Evolutionary conservation across 1,140 invertebrate species (phyloP).

Genomic region (Lithobius niger): DNA sequence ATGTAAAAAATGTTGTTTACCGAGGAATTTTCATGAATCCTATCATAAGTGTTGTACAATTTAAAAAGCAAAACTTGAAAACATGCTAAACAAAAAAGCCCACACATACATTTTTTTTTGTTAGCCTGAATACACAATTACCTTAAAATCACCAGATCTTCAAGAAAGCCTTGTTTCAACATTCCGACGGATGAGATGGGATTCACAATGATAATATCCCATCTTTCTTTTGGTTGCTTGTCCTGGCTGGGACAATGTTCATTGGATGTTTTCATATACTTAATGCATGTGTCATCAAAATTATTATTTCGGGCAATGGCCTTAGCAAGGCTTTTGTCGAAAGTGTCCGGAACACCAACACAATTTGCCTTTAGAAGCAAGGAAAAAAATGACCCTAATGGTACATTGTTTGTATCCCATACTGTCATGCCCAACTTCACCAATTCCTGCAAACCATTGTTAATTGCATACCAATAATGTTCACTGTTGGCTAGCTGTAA

Average conservation of each 20-base stretch:
- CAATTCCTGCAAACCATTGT: slow-evolving; percentile 21
- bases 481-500: background rate
- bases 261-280: background rate
- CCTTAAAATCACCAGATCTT: slow-evolving; percentile 20
- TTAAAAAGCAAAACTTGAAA: too few relatives aligned
- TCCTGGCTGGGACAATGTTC: too few relatives aligned
- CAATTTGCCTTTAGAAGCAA: background rate
- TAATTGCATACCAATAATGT: background rate
- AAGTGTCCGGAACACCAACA: background rate
- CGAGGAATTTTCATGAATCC: too few relatives aligned
- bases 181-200: slow-evolving; percentile 9
- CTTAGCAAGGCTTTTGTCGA: background rate
- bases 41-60: too few relatives aligned
- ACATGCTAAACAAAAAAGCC: too few relatives aligned
- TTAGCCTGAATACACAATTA: too few relatives aligned
- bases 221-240: too few relatives aligned
- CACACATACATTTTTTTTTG: too few relatives aligned
- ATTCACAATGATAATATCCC: slow-evolving; percentile 22
- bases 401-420: slow-evolving; percentile 14
- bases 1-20: too few relatives aligned
- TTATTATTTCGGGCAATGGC: background rate
- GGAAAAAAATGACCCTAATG: background rate
- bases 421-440: slow-evolving; percentile 19
- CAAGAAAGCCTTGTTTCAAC: slow-evolving; percentile 17
- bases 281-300: background rate